Base-by-base conservation (phyloP, 2,113 vertebrate genomes). In the Cololabis saira region DNA sequence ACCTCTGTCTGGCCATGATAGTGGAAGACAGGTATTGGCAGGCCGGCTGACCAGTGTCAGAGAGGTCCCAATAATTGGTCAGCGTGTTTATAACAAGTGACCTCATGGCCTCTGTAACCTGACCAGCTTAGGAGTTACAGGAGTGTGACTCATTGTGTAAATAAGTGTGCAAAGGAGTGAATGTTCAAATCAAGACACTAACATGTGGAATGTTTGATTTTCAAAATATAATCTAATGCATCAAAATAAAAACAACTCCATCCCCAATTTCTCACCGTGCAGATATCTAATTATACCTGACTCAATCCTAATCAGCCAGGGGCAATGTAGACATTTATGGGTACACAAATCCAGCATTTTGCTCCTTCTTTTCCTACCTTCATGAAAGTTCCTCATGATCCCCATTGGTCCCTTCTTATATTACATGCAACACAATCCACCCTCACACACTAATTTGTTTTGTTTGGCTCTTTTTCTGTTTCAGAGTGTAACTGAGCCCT, bases 351-450 rank as follows among this genome's bases (percentile, higher is more conserved):
- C 52, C 80, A 59, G 74, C 67, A 82, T 86, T 76, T 63, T 74
- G 75, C 82, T 83, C 76, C 74, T 72, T 87, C 59, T 53, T 71
- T 71, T 85, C 79, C 33, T 81, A 90, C 89, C 83, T 89, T 91
- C 74, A 69, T 80, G 76, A 87, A 87, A 86, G 74, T 81, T 92
- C 82, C 86, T 89, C 78, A 89, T 86, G 87, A 89, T 85, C 66
- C 76, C 78, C 82, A 82, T 79, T 68, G 79, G 65, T 55, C 78
- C 74, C 83, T 85, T 88, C 92, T 92, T 88, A 87, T 56, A 85
- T 94, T 92, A 92, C 91, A 89, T 89, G 91, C 85, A 93, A 93
- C 92, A 92, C 78, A 92, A 93, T 93, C 87, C 88, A 93, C 91
- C 86, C 86, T 86, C 70, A 79, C 76, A 72, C 90, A 92, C 90